A percentile compares a stretch with the other conserved stretches of the same genome.
Evolutionary conservation across 2,113 vertebrate species (phyloP).

Genomic region (Xyrauchen texanus): DNA sequence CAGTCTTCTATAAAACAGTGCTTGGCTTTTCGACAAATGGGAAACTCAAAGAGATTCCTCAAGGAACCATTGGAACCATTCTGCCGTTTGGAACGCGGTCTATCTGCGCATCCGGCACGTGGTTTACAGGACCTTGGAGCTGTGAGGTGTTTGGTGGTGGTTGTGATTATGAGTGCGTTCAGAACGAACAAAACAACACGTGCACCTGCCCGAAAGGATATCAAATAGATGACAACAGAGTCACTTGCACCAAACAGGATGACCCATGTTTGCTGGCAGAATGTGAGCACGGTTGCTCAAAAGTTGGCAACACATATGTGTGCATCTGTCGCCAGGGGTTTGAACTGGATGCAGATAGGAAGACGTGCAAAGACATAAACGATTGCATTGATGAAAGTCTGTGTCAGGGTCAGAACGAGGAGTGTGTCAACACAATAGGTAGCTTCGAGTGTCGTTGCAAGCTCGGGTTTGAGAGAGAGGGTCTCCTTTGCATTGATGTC

Average conservation of each 20-base stretch:
- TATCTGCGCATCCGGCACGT: not conserved
- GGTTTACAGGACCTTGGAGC: constrained; percentile 47
- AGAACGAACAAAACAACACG: rapidly evolving
- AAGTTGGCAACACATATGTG: not conserved
- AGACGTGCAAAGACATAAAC: constrained; percentile 54
- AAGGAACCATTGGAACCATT: constrained; percentile 11
- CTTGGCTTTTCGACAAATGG: constrained; percentile 27
- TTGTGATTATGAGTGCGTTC: constrained; percentile 38
- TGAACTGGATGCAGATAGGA: constrained; percentile 7
- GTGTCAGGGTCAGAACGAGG: constrained; percentile 57
- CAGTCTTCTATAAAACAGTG: constrained; percentile 34
- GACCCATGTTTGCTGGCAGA: constrained; percentile 15
- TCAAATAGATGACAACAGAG: constrained; percentile 25
- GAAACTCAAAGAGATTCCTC: constrained; percentile 6
- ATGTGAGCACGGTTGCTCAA: constrained; percentile 39
- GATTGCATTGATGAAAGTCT: constrained; percentile 60
- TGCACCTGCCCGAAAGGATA: constrained; percentile 49
- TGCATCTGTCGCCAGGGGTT: constrained; percentile 40
- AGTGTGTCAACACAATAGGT: constrained; percentile 57
- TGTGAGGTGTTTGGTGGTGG: constrained; percentile 52
- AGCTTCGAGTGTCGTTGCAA: constrained; percentile 64
- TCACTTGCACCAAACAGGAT: constrained; percentile 14
- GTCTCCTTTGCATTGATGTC: constrained; percentile 59
- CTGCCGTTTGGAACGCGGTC: constrained; percentile 9
- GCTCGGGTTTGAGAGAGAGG: constrained; percentile 47